phyloP scores from a whole-genome alignment of 2,888 invertebrate genomes.

The Apotomis betuletana region DNA sequence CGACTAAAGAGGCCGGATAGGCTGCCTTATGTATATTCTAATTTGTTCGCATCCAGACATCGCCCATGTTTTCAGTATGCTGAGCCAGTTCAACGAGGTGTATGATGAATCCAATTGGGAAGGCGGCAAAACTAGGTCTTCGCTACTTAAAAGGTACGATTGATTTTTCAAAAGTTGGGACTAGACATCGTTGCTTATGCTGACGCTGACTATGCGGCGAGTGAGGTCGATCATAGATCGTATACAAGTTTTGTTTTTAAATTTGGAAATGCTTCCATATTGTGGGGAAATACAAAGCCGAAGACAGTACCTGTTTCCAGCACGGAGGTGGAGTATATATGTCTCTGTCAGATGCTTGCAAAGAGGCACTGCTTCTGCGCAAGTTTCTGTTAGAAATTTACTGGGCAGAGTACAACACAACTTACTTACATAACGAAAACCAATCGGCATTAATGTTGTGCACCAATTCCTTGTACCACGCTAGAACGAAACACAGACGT shows the following conservation, averaged over 20 bases:
- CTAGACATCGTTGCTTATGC: not conserved
- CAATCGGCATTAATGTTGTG: too few relatives aligned
- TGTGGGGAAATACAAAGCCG: not conserved
- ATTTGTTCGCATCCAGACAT: not conserved
- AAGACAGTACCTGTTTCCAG: not conserved
- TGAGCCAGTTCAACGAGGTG: slow-evolving; percentile 5
- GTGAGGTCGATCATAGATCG: not conserved
- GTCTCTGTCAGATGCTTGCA: too few relatives aligned
- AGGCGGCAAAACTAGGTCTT: slow-evolving; percentile 2
- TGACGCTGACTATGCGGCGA: not conserved
- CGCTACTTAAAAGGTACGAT: slow-evolving; percentile 6
- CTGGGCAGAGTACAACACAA: too few relatives aligned
- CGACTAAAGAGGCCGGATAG: not conserved
- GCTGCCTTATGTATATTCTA: slow-evolving; percentile 10
- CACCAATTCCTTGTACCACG: too few relatives aligned
- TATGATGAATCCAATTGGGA: not conserved
- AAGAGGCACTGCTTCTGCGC: too few relatives aligned
- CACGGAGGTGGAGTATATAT: slow-evolving; percentile 6
- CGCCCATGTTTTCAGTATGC: not conserved
- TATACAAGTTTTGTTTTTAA: slow-evolving; percentile 9
- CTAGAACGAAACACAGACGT: too few relatives aligned
- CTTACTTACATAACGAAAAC: too few relatives aligned
- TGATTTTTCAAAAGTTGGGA: not conserved
- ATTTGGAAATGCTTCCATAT: not conserved
- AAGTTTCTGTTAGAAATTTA: too few relatives aligned